phyloP scores from a whole-genome alignment of 2,888 invertebrate species.

The Acronicta psi region DNA sequence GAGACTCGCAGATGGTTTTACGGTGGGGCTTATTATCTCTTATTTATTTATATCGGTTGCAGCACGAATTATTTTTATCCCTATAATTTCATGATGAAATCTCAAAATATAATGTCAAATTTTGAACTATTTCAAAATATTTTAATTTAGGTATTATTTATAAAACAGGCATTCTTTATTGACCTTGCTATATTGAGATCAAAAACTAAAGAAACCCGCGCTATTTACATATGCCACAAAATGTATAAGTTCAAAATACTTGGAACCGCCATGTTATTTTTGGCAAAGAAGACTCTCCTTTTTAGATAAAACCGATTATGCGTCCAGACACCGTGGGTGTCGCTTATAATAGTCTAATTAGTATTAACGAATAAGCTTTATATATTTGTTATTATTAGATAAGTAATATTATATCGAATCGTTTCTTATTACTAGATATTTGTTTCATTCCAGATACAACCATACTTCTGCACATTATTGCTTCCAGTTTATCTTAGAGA shows the following conservation, averaged over 20 bases:
- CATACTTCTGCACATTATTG: no score
- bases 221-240: no score
- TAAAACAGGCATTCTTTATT: not conserved
- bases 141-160: not conserved
- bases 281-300: not conserved
- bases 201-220: not conserved
- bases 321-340: slow-evolving; percentile 1
- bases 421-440: no score
- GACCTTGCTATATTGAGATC: not conserved
- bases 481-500: no score
- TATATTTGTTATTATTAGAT: no score
- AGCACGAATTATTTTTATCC: not conserved
- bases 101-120: slow-evolving; percentile 13
- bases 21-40: no score
- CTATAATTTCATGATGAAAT: no score
- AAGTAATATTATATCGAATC: no score
- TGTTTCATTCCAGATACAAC: no score
- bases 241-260: no score
- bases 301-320: slow-evolving; percentile 3
- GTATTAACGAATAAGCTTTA: not conserved
- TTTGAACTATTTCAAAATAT: slow-evolving; percentile 2
- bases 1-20: no score
- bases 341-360: not conserved
- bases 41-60: not conserved
- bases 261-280: not conserved